Base-by-base conservation (phyloP, 2,797 vertebrate genomes). In the Antennarius maculatus region DNA sequence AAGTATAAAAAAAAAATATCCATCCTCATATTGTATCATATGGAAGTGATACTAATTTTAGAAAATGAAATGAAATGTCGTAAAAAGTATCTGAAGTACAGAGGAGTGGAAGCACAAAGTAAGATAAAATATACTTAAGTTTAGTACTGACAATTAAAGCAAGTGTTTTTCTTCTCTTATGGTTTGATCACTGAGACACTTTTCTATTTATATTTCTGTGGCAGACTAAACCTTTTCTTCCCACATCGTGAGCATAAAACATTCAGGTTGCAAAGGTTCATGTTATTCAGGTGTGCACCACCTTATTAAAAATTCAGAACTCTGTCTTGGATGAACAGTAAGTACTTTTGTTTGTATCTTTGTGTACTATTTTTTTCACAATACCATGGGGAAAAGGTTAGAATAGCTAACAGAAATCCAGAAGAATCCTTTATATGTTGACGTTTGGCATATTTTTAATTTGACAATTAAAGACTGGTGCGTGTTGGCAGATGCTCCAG, bases 361-460 rank as follows among this genome's bases (percentile, higher is more conserved):
- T n/a, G 6, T 15, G 43, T 29, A 23, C 13, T 29, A 52, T 15
- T 52, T 28, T 29, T 29, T 29, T 52, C 42, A 43, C 13, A 1
- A 13, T 15, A 43, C 42, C 14, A 43, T 15, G 14, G 29, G 12
- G 15, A 42, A 34, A 59, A 42, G 15, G 18, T 28, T 55, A 64
- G 51, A 55, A 52, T 7, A 57, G 45, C 15, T 46, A 16, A 55
- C 68, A 61, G n/a, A 51, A 61, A 63, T 23, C 61, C 18, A 47
- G 15, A 46, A 43, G 7, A 34, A 39, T 14, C 3, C 34, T 16
- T 17, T 45, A 34, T 52, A 28, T 16, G 7, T 7, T 11, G n/a
- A 17, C 4, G 12, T 57, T 59, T 1, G 59, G 67, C 71, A 57
- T 47, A 39, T 77, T 86, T 80, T 60, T 84, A 83, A 77, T 64